Evolutionary conservation across 2,888 invertebrate genomes (phyloP), one percentile per base, ranked within the genome.

Genomic region (Andrena haemorrhoa): DNA sequence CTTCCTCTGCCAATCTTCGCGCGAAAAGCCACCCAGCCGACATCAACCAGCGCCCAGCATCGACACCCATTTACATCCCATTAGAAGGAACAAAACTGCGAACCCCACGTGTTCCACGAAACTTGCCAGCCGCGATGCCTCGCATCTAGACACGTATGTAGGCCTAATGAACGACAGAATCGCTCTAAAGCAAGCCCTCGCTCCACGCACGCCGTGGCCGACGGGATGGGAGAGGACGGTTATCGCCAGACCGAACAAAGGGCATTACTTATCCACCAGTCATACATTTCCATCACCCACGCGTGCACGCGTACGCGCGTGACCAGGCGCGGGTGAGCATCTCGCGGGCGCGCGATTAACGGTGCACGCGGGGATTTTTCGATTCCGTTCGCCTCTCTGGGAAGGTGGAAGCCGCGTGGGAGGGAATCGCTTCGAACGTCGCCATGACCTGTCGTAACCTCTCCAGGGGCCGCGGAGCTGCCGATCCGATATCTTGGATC

Each of bases 361-460:
- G 88, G 88, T 88, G 79, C 79, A 61, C 70, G 68, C 70, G 73
- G 61, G 53, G 72, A 82, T 84, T 88, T 88, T 88, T 84, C 81
- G 85, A 86, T 87, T 84, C 71, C 74, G 73, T 79, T 73, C 80
- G 72, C 75, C 64, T 60, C 77, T 64, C 56, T 12, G 23, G 56
- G 56, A 73, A 12, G 75, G 64, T 53, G 75, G 81, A 77, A 64
- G 80, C 81, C 79, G 87, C 89, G 88, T 89, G 88, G 90, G 90
- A 83, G 87, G 82, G 83, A 89, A 89, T 89, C 79, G 87, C 81
- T 29, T 81, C 79, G 86, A 82, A 83, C 89, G 89, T 90, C 89
- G 87, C 88, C 88, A 82, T 86, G 89, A 89, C 90, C 90, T 86
- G 83, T 79, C 81, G 82, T 90, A 89, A 89, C 88, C 89, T 87